Conservation (phyloP, 2,797 vertebrate species). For the Gorsachius magnificus region DNA sequence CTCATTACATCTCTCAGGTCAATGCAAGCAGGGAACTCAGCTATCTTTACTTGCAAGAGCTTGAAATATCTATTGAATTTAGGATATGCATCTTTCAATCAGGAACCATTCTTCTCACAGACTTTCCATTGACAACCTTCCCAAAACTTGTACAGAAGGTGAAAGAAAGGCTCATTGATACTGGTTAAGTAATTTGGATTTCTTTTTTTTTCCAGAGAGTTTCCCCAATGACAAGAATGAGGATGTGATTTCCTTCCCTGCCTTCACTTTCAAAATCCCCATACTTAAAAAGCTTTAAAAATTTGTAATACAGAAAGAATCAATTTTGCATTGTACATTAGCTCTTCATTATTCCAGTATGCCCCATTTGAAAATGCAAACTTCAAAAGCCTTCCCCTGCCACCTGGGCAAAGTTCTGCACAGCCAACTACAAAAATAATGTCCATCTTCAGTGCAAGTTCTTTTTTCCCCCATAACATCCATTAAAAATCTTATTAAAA, state of each 20-base stretch:
- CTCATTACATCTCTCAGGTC: neutral
- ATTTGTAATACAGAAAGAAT: neutral
- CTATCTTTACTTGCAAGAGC: neutral
- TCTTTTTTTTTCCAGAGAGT: neutral
- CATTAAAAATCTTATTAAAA: neutral
- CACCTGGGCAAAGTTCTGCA: neutral
- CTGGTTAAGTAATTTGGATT: neutral
- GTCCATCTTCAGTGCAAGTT: neutral
- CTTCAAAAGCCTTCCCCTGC: neutral
- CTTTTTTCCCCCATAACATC: neutral
- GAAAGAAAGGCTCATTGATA: neutral
- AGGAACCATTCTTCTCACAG: neutral
- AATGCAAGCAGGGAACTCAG: neutral
- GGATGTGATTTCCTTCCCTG: neutral
- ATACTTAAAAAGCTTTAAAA: neutral
- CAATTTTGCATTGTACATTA: neutral
- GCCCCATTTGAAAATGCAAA: neutral
- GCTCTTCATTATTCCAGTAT: neutral
- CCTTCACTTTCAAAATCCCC: neutral
- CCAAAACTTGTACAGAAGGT: neutral
- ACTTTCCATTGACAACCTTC: neutral
- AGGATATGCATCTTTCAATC: neutral
- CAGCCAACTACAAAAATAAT: neutral
- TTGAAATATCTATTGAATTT: neutral
- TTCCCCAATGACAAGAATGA: neutral